Conservation (phyloP, 2,797 vertebrate species). For the Anguilla pacifica region DNA sequence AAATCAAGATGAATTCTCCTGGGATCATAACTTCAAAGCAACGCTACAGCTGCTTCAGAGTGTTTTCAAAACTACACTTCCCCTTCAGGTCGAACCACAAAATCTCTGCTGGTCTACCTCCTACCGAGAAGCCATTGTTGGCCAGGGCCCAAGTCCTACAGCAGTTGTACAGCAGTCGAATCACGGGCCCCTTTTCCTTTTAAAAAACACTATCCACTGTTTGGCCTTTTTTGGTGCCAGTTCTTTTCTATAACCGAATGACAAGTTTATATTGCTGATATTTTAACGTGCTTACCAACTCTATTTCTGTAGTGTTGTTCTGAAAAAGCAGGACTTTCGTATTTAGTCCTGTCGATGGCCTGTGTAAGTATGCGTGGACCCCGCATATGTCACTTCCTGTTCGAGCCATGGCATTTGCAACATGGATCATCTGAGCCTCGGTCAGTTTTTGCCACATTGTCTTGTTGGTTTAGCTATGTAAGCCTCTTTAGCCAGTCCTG, state of each 20-base stretch:
- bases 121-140: slow-evolving; percentile 58
- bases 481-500: not conserved
- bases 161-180: not conserved
- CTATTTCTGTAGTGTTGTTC: not conserved
- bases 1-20: not conserved
- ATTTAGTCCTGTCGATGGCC: not conserved
- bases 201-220: slow-evolving; percentile 5
- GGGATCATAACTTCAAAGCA: not conserved
- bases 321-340: not conserved
- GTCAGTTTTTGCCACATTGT: not conserved
- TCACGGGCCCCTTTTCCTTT: not conserved
- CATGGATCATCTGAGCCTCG: not conserved
- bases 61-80: not conserved
- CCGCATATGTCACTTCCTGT: not conserved
- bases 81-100: slow-evolving; percentile 18
- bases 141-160: slow-evolving; percentile 52
- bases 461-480: not conserved
- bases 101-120: slow-evolving; percentile 29
- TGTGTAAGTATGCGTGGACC: not conserved
- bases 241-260: not conserved
- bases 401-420: not conserved
- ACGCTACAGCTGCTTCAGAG: not conserved
- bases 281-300: not conserved
- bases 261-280: slow-evolving; percentile 2
- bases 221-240: slow-evolving; percentile 6